Base-by-base conservation (phyloP, 2,113 vertebrate genomes). In the Epinephelus moara region DNA sequence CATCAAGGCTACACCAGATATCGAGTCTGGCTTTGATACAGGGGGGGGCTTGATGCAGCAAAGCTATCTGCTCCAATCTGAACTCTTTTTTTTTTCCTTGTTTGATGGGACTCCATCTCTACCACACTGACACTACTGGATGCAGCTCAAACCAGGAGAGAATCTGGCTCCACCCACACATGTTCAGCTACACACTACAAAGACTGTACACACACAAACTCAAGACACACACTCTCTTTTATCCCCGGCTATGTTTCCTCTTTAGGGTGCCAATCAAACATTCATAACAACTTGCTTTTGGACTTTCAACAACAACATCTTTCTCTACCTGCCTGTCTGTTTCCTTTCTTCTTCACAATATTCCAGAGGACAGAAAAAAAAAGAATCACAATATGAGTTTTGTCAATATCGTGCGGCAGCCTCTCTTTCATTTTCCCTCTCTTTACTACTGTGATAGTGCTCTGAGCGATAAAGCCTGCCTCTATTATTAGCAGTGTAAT, bases 401-500 rank as follows among this genome's bases (percentile, higher is more conserved):
- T 84, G 84, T 85, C 87, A 81, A 77, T 84, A 88, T 75, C 18
- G 67, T 76, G 69, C 60, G 52, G 80, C 71, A 74, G 74, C 73
- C 64, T 80, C 57, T 61, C 75, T 85, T 82, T 84, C 80, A 83
- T 84, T 75, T 78, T 50, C 52, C 40, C 47, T 63, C 62, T 80
- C 67, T 74, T 63, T 85, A 57, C 78, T 77, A 71, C 75, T 74
- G 76, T 19, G 57, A 89, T 78, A 81, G 78, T 37, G 88, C 92
- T 89, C 77, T 25, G 19, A 90, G 77, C 11, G 75, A 90, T 90
- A 89, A 89, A 85, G 78, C 75, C 86, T 55, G 78, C 72, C 82
- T 91, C 90, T 94, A 91, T 90, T 92, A 90, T 91, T 92, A 90
- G 91, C 84, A 60, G 76, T 76, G 85, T 91, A 94, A 92, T 87